A percentile compares a stretch with the other conserved stretches of the same genome.
Conservation (phyloP, 2,888 invertebrate species). For the Protonemura montana region DNA sequence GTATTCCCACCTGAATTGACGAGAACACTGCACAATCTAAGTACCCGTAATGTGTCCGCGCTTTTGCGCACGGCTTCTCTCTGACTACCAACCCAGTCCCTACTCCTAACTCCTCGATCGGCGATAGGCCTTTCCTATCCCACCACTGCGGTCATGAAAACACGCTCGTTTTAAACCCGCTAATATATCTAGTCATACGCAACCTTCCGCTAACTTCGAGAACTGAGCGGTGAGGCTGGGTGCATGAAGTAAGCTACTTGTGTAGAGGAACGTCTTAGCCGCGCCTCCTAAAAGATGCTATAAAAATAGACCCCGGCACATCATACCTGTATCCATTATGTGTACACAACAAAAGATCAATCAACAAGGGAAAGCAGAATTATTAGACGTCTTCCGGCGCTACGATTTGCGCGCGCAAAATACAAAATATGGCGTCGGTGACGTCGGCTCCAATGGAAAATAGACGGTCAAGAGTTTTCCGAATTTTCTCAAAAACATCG, state of each 20-base stretch:
- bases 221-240: slow-evolving; percentile 18
- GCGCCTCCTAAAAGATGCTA: background rate
- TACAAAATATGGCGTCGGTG: slow-evolving; percentile 45
- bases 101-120: slow-evolving; percentile 42
- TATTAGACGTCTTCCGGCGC: slow-evolving; percentile 50
- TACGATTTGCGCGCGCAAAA: slow-evolving; percentile 48
- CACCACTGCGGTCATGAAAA: slow-evolving; percentile 51
- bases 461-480: background rate
- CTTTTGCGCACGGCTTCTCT: slow-evolving; percentile 51
- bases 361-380: slow-evolving; percentile 50
- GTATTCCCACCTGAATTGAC: slow-evolving; percentile 50
- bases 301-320: slow-evolving; percentile 45
- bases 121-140: slow-evolving; percentile 51
- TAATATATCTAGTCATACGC: slow-evolving; percentile 49
- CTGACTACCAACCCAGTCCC: slow-evolving; percentile 45
- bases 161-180: slow-evolving; percentile 51
- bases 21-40: slow-evolving; percentile 49
- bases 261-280: background rate
- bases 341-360: slow-evolving; percentile 51
- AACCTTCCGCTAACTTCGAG: slow-evolving; percentile 37
- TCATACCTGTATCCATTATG: slow-evolving; percentile 51
- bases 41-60: slow-evolving; percentile 49
- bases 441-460: slow-evolving; percentile 8
- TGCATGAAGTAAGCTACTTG: slow-evolving; percentile 15
- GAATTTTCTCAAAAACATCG: background rate